Percentiles rank a stretch among this genome's conserved stretches.
Evolutionary conservation across 2,888 invertebrate species (phyloP).

Genomic region (Petrolisthes cinctipes): DNA sequence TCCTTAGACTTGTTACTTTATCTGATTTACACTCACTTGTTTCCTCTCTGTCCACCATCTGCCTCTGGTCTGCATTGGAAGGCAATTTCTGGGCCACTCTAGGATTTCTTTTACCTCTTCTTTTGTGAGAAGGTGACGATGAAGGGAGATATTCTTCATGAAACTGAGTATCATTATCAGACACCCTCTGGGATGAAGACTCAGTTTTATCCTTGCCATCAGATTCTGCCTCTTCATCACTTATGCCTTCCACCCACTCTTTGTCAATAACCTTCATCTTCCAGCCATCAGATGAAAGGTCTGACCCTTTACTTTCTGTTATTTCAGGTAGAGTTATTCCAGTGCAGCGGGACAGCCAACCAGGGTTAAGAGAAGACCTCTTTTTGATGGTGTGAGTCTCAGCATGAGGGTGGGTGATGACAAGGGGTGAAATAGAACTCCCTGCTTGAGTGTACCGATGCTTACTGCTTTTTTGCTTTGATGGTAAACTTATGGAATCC

Average conservation of each 20-base stretch:
- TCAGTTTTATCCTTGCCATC: not conserved
- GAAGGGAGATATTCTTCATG: not conserved
- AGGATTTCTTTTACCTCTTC: not conserved
- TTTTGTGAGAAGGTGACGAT: not conserved
- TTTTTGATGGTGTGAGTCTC: constrained; percentile 13
- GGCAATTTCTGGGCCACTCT: too few species aligned
- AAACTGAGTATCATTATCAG: not conserved
- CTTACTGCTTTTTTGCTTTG: not conserved
- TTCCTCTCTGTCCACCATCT: too few species aligned
- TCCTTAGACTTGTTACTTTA: too few species aligned
- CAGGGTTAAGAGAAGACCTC: constrained; percentile 28
- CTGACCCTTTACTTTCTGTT: not conserved
- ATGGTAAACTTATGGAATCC: not conserved
- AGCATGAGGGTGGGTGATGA: not conserved
- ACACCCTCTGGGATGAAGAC: not conserved
- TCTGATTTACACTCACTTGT: too few species aligned
- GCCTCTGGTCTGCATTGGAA: too few species aligned
- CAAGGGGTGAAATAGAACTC: not conserved
- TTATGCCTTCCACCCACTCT: constrained; percentile 29
- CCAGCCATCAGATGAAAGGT: constrained; percentile 29
- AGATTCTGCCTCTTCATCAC: not conserved
- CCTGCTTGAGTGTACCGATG: not conserved
- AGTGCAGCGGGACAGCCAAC: constrained; percentile 43
- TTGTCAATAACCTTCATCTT: constrained; percentile 45
- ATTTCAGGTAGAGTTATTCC: constrained; percentile 4